Evolutionary conservation across 1,140 invertebrate species (phyloP), one percentile per base, ranked within the genome.

Genomic region (Saccostrea echinata): DNA sequence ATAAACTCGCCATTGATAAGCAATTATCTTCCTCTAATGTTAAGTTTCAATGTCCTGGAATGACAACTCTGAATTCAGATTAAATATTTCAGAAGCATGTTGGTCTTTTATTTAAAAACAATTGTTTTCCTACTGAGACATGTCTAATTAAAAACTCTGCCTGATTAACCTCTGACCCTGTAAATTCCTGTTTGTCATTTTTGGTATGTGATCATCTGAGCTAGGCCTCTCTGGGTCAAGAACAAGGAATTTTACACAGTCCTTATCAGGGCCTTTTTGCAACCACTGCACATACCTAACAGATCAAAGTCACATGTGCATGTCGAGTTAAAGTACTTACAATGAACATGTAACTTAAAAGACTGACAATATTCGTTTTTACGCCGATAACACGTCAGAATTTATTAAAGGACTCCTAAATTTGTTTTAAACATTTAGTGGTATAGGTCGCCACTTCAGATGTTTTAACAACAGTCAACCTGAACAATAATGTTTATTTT

Each of bases 81-180:
- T 33, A 18, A 27, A 76, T 76, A 35, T 27, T 76, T 30, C 27
- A 30, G 18, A 76, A 76, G 27, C 68, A 30, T 76, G 68, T 76
- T 76, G 27, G 27, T 18, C 30, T 8, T 76, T 61, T n/a, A 61
- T 61, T 61, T n/a, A 61, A 27, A 76, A 30, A 76, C 68, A 76
- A 76, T 76, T 76, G 68, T 76, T 30, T 33, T 76, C 8, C 3
- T 30, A 16, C 27, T 24, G 12, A 76, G 13, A 76, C 27, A 30
- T 76, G 68, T 76, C 27, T 76, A 76, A 76, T 76, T 76, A 76
- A 76, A 61, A 76, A 35, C 30, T 76, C 16, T 76, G 68, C 30
- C 68, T 76, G 68, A 76, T 76, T 76, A 76, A 76, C 68, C 68
- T 18, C 11, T 76, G 68, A 30, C 68, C 30, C 27, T 33, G 55